These are phyloP conservation scores for Sycobia sp. DNA, from an alignment of 1,140 invertebrate genomes.

Conservation along the genomic window DNA sequence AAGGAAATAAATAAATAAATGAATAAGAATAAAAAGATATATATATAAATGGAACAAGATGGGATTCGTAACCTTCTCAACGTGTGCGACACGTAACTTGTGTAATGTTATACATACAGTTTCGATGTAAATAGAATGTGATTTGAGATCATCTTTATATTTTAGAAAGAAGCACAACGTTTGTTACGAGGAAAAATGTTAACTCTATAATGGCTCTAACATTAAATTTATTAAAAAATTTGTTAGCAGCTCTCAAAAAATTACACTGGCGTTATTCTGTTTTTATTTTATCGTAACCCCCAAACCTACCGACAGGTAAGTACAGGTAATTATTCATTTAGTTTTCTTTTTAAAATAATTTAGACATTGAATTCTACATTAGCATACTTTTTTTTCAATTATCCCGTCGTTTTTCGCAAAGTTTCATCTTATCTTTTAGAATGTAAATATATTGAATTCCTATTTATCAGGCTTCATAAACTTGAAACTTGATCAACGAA, in stretches of 20 bases:
- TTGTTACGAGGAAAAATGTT: slow-evolving; percentile 35
- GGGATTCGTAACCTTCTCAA: slow-evolving; percentile 28
- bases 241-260: slow-evolving; percentile 29
- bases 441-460: no score
- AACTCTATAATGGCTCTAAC: slow-evolving; percentile 34
- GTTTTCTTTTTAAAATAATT: no score
- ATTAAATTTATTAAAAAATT: slow-evolving; percentile 39
- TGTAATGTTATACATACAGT: slow-evolving; percentile 33
- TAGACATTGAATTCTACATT: no score
- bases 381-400: no score
- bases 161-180: slow-evolving; percentile 36
- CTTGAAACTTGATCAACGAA: no score
- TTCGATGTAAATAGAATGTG: slow-evolving; percentile 34
- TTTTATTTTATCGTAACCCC: not conserved
- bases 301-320: not conserved
- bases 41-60: slow-evolving; percentile 1
- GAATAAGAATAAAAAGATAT: not conserved
- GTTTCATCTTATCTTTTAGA: no score
- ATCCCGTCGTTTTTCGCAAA: no score
- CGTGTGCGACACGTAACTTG: slow-evolving; percentile 29
- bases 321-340: no score
- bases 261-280: no score
- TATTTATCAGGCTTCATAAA: no score
- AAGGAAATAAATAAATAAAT: not conserved
- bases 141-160: slow-evolving; percentile 36